These are phyloP conservation scores for Riptortus pedestris DNA, from an alignment of 1,140 invertebrate species.

Conservation along the genomic window DNA sequence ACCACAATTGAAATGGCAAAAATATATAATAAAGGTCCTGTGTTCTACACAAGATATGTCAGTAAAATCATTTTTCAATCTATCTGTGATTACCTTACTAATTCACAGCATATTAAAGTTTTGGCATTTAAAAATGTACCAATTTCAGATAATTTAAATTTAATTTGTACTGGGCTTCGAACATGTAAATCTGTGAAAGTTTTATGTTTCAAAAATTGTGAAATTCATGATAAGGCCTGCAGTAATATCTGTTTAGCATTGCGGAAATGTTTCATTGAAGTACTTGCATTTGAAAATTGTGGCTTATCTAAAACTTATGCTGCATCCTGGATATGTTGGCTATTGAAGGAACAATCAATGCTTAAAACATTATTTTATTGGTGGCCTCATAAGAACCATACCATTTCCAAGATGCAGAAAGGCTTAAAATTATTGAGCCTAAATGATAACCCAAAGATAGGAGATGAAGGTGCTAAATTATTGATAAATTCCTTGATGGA, in stretches of 20 bases:
- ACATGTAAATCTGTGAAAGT: neutral
- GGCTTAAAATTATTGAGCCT: neutral
- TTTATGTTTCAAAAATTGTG: neutral
- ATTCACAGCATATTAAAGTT: neutral
- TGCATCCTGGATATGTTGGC: neutral
- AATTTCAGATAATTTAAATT: neutral
- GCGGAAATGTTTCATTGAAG: neutral
- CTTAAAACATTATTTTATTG: neutral
- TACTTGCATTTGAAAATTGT: constrained; percentile 1
- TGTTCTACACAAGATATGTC: neutral
- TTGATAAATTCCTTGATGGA: neutral
- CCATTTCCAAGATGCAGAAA: neutral
- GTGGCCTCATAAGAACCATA: neutral
- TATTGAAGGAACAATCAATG: constrained; percentile 1
- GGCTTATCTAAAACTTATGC: neutral
- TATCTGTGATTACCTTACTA: neutral
- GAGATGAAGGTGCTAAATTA: neutral
- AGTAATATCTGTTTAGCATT: constrained; percentile 1
- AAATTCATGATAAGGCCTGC: neutral
- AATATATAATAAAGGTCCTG: neutral
- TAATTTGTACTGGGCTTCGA: neutral
- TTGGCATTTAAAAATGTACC: neutral
- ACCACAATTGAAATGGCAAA: neutral
- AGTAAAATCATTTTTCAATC: neutral
- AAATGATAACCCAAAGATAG: neutral